phyloP scores from a whole-genome alignment of 2,113 vertebrate genomes.

The Neolamprologus toae region DNA sequence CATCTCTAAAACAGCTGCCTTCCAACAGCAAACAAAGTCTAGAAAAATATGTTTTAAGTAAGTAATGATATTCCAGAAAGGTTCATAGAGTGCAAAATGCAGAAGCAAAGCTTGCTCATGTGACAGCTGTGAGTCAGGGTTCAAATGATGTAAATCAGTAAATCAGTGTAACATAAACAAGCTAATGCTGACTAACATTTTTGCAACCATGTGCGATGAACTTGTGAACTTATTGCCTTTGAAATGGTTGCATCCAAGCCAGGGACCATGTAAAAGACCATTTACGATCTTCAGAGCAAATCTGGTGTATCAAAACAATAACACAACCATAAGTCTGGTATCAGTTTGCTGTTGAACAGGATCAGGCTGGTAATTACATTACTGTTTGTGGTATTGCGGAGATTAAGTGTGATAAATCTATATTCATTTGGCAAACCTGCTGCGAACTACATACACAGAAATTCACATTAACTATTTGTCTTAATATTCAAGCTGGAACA shows the following conservation, averaged over 20 bases:
- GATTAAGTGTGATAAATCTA: background rate
- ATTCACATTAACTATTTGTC: background rate
- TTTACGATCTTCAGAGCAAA: background rate
- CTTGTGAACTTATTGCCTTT: background rate
- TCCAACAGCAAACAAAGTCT: background rate
- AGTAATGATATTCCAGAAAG: background rate
- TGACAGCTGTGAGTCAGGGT: background rate
- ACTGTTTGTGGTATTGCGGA: background rate
- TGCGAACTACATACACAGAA: background rate
- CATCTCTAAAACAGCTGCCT: background rate
- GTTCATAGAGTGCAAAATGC: background rate
- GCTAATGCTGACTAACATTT: background rate
- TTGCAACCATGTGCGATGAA: background rate
- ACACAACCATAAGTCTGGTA: background rate
- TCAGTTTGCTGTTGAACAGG: background rate
- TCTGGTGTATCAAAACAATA: background rate
- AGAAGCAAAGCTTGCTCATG: background rate
- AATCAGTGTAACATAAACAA: background rate
- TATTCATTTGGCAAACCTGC: background rate
- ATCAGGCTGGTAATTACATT: background rate
- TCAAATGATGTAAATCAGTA: background rate
- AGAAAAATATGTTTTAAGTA: background rate
- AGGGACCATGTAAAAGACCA: background rate
- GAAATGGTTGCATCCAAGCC: background rate
- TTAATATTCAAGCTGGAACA: background rate